These are phyloP conservation scores for Steinernema feltiae DNA, from an alignment of 1,140 invertebrate genomes.

Conservation along the genomic window DNA sequence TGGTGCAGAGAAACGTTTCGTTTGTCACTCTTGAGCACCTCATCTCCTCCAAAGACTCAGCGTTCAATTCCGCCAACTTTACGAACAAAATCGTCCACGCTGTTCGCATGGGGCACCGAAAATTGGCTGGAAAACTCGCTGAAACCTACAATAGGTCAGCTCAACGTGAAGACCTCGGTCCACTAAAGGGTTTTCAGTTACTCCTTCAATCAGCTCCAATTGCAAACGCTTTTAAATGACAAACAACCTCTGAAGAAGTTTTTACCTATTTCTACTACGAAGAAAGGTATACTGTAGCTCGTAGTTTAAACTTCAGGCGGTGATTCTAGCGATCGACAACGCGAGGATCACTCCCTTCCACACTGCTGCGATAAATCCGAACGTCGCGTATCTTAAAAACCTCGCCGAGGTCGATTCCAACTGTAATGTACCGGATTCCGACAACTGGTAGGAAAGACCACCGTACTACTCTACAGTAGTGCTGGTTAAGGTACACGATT, in stretches of 20 bases:
- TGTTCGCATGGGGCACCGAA: slow-evolving; percentile 58
- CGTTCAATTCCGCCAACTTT: slow-evolving; percentile 43
- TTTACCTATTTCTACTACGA: background rate
- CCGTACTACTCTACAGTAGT: background rate
- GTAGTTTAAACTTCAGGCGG: background rate
- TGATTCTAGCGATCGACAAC: slow-evolving; percentile 32
- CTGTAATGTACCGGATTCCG: slow-evolving; percentile 60
- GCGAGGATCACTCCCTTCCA: slow-evolving; percentile 62
- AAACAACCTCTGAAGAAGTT: background rate
- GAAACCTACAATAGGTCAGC: slow-evolving; percentile 23
- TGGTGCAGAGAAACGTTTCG: slow-evolving; percentile 36
- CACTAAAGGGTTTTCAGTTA: background rate
- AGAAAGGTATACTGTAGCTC: background rate
- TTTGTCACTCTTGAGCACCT: slow-evolving; percentile 41
- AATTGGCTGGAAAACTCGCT: slow-evolving; percentile 59
- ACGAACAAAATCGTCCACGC: slow-evolving; percentile 50
- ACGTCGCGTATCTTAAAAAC: slow-evolving; percentile 59
- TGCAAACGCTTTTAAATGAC: background rate
- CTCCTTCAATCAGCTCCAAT: background rate
- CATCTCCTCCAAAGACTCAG: slow-evolving; percentile 36
- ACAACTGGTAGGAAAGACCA: slow-evolving; percentile 57
- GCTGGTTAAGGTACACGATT: slow-evolving; percentile 43
- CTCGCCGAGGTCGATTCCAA: slow-evolving; percentile 60
- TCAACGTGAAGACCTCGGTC: background rate
- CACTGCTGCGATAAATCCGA: slow-evolving; percentile 64